Percentiles rank a stretch among this genome's conserved stretches.
Evolutionary conservation across 2,888 invertebrate species (phyloP).

Genomic region (Urechis unicinctus): DNA sequence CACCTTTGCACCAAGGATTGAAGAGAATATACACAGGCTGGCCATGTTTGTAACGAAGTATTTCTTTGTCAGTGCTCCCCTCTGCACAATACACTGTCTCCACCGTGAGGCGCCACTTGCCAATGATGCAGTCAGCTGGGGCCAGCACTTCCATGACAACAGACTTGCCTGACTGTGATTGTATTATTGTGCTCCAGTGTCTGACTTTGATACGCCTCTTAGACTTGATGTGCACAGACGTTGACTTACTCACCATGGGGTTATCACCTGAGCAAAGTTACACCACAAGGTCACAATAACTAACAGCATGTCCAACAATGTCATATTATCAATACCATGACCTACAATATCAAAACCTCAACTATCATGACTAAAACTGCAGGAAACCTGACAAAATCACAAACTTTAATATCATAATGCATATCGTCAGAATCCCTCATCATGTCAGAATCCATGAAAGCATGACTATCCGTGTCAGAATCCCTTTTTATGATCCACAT

Average conservation of each 20-base stretch:
- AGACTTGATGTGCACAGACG: not conserved
- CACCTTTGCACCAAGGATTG: conserved; percentile 84
- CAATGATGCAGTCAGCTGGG: conserved; percentile 14
- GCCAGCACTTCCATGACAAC: conserved; percentile 7
- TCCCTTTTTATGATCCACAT: too few species aligned
- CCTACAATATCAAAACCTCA: too few species aligned
- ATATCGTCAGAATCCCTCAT: too few species aligned
- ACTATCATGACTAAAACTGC: too few species aligned
- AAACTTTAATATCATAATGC: too few species aligned
- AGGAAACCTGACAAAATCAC: too few species aligned
- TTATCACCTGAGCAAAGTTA: too few species aligned
- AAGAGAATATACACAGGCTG: conserved; percentile 67
- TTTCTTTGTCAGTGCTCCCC: not conserved
- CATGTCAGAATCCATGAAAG: too few species aligned
- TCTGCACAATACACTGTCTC: conserved; percentile 5
- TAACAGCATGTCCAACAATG: too few species aligned
- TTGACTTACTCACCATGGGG: not conserved
- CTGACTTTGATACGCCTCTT: not conserved
- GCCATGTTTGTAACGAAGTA: conserved; percentile 3
- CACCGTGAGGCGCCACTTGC: conserved; percentile 14
- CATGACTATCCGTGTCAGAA: too few species aligned
- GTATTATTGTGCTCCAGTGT: not conserved
- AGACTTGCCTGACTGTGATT: conserved; percentile 3
- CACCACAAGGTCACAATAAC: too few species aligned
- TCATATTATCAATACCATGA: too few species aligned